phyloP scores from a whole-genome alignment of 2,113 vertebrate species.

The Misgurnus mizolepis region DNA sequence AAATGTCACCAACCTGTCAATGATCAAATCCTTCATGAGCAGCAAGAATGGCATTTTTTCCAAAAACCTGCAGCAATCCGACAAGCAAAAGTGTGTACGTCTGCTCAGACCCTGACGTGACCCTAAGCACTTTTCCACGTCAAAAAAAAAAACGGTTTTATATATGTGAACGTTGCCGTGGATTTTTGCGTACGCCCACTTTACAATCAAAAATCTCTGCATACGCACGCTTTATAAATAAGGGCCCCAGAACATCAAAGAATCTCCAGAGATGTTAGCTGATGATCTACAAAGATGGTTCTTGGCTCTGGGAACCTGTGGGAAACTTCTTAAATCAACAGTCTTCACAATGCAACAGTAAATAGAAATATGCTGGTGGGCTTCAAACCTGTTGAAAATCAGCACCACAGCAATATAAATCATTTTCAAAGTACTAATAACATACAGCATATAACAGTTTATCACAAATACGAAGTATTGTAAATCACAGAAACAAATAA shows the following conservation, averaged over 20 bases:
- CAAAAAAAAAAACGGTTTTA: no score
- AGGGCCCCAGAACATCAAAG: constrained; percentile 36
- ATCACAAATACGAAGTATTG: background rate
- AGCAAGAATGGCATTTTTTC: no score
- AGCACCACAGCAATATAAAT: background rate
- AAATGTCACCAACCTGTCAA: no score
- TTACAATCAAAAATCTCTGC: no score
- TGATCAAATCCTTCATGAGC: no score
- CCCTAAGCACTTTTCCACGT: no score
- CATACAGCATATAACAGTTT: background rate
- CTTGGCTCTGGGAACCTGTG: constrained; percentile 48
- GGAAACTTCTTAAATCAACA: constrained; percentile 56
- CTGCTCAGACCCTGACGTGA: no score
- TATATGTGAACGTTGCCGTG: no score
- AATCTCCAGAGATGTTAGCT: constrained; percentile 39
- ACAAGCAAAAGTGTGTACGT: no score
- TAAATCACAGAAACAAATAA: constrained; percentile 27
- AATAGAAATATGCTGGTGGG: constrained; percentile 7
- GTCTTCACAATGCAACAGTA: constrained; percentile 45
- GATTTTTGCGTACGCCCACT: no score
- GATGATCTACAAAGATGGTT: constrained; percentile 59
- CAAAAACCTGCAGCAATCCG: no score
- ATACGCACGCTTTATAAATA: no score
- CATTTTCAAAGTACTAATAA: constrained; percentile 1
- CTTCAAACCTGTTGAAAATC: constrained; percentile 39